Conservation (phyloP, 2,888 invertebrate genomes). For the Torymus texanus region DNA sequence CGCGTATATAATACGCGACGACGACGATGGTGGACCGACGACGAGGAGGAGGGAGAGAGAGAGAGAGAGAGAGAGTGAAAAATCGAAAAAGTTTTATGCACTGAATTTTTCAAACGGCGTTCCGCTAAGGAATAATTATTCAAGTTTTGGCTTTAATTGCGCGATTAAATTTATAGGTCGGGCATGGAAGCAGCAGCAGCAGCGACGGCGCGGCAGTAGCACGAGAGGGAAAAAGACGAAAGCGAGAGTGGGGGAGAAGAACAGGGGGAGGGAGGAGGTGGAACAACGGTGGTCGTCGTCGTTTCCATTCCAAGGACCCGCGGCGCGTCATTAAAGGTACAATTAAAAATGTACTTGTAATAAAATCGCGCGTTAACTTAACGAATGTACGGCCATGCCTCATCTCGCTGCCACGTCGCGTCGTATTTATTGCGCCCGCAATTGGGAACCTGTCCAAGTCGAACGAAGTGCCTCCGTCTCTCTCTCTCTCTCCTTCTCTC, state of each 20-base stretch:
- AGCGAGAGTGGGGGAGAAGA: constrained; percentile 6
- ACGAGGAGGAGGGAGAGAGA: neutral
- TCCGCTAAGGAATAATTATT: constrained; percentile 51
- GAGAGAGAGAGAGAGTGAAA: constrained; percentile 24
- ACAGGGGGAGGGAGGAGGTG: neutral
- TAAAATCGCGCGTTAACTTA: constrained; percentile 73
- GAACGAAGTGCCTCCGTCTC: constrained; percentile 57
- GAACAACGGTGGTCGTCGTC: constrained; percentile 45
- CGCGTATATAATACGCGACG: neutral
- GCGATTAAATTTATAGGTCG: constrained; percentile 55
- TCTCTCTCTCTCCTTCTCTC: constrained; percentile 10
- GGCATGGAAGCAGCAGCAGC: constrained; percentile 19
- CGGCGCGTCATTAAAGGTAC: constrained; percentile 68
- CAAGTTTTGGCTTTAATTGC: constrained; percentile 57
- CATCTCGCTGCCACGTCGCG: constrained; percentile 63
- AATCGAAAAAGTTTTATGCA: constrained; percentile 54
- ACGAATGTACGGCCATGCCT: constrained; percentile 66
- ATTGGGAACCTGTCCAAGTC: constrained; percentile 73
- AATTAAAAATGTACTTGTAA: constrained; percentile 72
- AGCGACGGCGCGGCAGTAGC: neutral
- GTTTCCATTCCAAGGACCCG: constrained; percentile 57
- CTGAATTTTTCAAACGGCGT: constrained; percentile 37
- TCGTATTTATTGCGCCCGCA: constrained; percentile 70
- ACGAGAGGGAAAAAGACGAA: constrained; percentile 24
- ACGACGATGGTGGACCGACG: no score